Evolutionary conservation across 2,888 invertebrate genomes (phyloP), one percentile per base, ranked within the genome.

Genomic region (Laothoe populi): DNA sequence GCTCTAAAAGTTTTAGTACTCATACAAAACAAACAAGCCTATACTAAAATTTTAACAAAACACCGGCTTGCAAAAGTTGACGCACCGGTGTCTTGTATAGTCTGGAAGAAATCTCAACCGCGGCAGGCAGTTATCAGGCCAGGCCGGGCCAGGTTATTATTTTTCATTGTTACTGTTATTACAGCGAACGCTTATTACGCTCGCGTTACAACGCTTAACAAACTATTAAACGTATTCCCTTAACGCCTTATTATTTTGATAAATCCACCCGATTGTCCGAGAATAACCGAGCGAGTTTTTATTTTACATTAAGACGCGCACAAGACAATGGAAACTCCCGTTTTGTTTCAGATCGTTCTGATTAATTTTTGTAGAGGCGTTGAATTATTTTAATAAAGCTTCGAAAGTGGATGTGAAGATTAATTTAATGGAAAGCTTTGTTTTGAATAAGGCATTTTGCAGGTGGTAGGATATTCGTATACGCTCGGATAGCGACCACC

Each of bases 141-240:
- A 31, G 4, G 19, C 40, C 40, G 26, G 65, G 46, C 26, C 45
- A 59, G 77, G 83, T 84, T 86, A 87, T 91, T 90, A 90, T 87
- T 89, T 90, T 88, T 89, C 86, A 91, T 77, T 87, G 91, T 90
- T 86, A 92, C 79, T 83, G 90, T 90, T 90, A 91, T 87, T 77
- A 73, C 81, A 64, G 68, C 63, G 74, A 76, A 66, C 72, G 79
- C 81, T 85, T 84, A 87, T 90, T 90, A 90, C 78, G 69, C 77
- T 75, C 71, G 72, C 83, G 80, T 87, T 87, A 86, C 77, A 73
- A 73, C 87, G 83, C 84, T 92, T 91, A 91, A 86, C 87, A 88
- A 92, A 92, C 91, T 90, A 91, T 92, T 91, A 92, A 86, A 84
- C 78, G 82, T 77, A 74, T 80, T 77, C 73, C 78, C 81, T 83